These are phyloP conservation scores for Caenorhabditis macrosperma DNA, from an alignment of 2,888 invertebrate genomes.

Conservation along the genomic window DNA sequence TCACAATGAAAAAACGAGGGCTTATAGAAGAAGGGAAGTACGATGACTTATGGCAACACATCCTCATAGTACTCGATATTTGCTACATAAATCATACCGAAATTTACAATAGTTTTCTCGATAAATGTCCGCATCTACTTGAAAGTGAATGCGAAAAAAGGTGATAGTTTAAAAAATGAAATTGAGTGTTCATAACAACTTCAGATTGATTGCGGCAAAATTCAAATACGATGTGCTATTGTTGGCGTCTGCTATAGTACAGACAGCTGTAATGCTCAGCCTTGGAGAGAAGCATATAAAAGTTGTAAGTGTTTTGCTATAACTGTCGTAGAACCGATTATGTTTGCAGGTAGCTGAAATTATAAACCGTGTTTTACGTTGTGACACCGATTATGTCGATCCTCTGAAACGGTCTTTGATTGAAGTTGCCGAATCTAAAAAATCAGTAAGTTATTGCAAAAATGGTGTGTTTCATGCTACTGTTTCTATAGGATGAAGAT, in stretches of 20 bases:
- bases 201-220: constrained; percentile 18
- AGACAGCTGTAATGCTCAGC: constrained; percentile 32
- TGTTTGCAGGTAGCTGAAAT: constrained; percentile 14
- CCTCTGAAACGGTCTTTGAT: constrained; percentile 30
- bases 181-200: background rate
- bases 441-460: background rate
- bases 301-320: background rate
- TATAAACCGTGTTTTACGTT: constrained; percentile 33
- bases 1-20: constrained; percentile 20
- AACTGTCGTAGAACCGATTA: background rate
- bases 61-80: constrained; percentile 47
- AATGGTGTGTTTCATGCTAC: background rate
- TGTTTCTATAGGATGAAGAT: background rate
- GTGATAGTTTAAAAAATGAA: background rate
- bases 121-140: constrained; percentile 24
- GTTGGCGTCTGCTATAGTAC: constrained; percentile 33
- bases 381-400: constrained; percentile 20
- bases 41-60: constrained; percentile 53
- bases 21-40: constrained; percentile 16
- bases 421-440: constrained; percentile 29
- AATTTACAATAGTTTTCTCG: constrained; percentile 11
- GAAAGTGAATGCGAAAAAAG: constrained; percentile 3
- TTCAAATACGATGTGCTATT: constrained; percentile 50
- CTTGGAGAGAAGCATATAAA: constrained; percentile 5
- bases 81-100: constrained; percentile 47